Evolutionary conservation across 64 coral and sea anemone genomes (phyloP).

Genomic region (Actinia equina): DNA sequence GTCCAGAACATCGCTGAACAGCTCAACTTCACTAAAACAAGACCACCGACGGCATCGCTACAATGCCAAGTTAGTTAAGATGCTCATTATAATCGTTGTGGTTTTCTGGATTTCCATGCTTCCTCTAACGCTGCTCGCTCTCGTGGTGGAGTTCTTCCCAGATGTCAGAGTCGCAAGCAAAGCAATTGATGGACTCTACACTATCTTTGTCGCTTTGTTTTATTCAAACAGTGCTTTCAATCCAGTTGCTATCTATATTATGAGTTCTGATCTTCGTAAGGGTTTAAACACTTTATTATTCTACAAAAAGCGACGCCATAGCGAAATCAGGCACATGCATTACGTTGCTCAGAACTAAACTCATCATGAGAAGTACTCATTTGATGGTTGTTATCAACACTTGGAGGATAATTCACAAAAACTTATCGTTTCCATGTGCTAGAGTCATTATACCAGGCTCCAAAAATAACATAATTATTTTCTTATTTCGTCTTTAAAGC

Average conservation of each 20-base stretch:
- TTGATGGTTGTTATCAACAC: not conserved
- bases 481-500: not conserved
- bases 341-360: not conserved
- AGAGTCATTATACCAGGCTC: not conserved
- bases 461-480: not conserved
- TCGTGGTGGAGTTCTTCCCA: conserved; percentile 71
- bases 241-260: conserved; percentile 80
- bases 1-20: conserved; percentile 23
- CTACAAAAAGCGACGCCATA: not conserved
- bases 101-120: conserved; percentile 88
- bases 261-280: conserved; percentile 78
- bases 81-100: conserved; percentile 69
- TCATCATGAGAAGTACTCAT: not conserved
- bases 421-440: not conserved
- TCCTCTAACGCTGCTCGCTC: conserved; percentile 69
- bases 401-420: not conserved
- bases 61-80: conserved; percentile 70
- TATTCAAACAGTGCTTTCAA: conserved; percentile 89
- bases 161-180: conserved; percentile 23
- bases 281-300: conserved; percentile 31
- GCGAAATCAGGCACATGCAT: not conserved
- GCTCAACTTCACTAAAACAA: not conserved
- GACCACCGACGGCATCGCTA: conserved; percentile 41
- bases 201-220: conserved; percentile 61
- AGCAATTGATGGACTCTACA: conserved; percentile 34